Base-by-base conservation (phyloP, 2,888 invertebrate genomes). In the Prosopocoilus inquinatus region DNA sequence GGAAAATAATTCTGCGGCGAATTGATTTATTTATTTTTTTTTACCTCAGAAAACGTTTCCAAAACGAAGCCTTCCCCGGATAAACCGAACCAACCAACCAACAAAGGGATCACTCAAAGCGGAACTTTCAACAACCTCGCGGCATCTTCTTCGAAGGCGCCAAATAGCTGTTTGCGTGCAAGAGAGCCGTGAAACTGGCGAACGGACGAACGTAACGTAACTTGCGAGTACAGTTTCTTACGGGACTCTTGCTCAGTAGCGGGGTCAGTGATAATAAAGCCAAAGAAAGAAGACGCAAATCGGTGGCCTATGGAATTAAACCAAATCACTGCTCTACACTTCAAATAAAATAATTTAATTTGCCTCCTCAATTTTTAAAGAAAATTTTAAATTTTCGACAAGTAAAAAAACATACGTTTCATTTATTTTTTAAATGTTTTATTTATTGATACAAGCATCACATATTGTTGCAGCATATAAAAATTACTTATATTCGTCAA, bases 181-280 rank as follows among this genome's bases (percentile, higher is more conserved):
- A 16, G 41, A 32, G 34, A 43, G 34, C 41, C 35, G 49, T 39
- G 41, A 53, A 60, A 59, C 57, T 59, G 57, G 54, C 65, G 65
- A 65, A 64, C 67, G 66, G 65, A 64, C 65, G 62, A 61, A 54
- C 55, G 60, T 69, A 70, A 67, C 67, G 69, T 70, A 67, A 69
- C 66, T 62, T 53, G 59, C 63, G 68, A 68, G 67, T 69, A 70
- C 70, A 69, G 70, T 70, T 70, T 58, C 65, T 68, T 70, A 70
- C 70, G 70, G 70, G 70, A 70, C 56, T 56, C 53, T 65, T 62
- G 62, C 55, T 57, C 66, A 65, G 67, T 67, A 66, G 70, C 70
- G 66, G 63, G 64, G 64, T 62, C 59, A 59, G 48, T 47, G 20
- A 28, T 28, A 28, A 28, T 28, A 28, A 2, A 28, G 7, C 5